Conservation (phyloP, 1,140 invertebrate genomes). For the Nymphalis io region DNA sequence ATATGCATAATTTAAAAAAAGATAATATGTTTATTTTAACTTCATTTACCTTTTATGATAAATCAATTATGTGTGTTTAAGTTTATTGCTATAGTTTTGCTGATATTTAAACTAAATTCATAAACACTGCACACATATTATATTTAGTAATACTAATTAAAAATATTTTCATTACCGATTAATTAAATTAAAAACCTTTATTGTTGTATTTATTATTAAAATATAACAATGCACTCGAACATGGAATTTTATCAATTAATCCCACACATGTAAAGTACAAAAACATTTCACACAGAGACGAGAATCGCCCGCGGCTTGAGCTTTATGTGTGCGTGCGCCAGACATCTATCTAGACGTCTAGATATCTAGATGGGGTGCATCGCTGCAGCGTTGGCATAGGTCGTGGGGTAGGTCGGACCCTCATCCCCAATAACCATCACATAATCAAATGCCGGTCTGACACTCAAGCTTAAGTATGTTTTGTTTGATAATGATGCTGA, state of each 20-base stretch:
- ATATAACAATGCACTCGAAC: conserved; percentile 18
- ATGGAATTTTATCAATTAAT: conserved; percentile 28
- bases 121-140: too few species aligned
- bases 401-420: conserved; percentile 65
- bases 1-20: neutral
- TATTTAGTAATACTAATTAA: too few species aligned
- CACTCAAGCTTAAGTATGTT: conserved; percentile 34
- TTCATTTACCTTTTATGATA: too few species aligned
- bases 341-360: conserved; percentile 57
- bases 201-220: conserved; percentile 22
- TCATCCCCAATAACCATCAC: conserved; percentile 51
- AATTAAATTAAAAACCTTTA: neutral
- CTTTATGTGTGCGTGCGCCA: conserved; percentile 35
- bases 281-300: conserved; percentile 26
- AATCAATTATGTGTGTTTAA: too few species aligned
- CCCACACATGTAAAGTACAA: conserved; percentile 17
- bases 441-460: conserved; percentile 51
- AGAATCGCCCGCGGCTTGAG: neutral
- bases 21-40: too few species aligned
- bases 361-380: conserved; percentile 66
- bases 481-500: conserved; percentile 31
- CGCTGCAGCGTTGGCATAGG: conserved; percentile 72
- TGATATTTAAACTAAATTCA: neutral
- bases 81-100: neutral
- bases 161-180: neutral